Conservation (phyloP, 2,888 invertebrate genomes). For the Lithodes maja region DNA sequence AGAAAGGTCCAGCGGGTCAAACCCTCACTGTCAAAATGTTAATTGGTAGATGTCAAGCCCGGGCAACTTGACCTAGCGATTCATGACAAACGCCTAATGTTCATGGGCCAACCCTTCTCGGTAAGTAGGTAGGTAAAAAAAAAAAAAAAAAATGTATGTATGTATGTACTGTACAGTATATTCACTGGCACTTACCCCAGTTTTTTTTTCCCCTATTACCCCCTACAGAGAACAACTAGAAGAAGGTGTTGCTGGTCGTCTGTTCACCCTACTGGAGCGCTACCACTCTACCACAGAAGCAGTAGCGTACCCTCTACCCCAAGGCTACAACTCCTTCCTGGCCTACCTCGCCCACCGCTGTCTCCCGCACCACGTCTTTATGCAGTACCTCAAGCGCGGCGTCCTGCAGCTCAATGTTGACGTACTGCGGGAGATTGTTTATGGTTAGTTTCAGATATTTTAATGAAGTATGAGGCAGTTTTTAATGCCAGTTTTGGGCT, state of each 20-base stretch:
- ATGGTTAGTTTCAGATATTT: slow-evolving; percentile 77
- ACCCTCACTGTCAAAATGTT: too few relatives aligned
- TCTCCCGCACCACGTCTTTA: slow-evolving; percentile 84
- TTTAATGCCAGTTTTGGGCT: too few relatives aligned
- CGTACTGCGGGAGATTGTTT: slow-evolving; percentile 88
- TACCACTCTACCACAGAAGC: slow-evolving; percentile 87
- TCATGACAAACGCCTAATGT: too few relatives aligned
- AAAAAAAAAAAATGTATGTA: too few relatives aligned
- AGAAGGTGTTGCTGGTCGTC: slow-evolving; percentile 81
- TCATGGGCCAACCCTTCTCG: too few relatives aligned
- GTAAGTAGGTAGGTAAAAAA: too few relatives aligned
- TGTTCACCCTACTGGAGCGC: slow-evolving; percentile 87
- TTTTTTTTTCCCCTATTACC: not conserved
- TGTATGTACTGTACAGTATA: too few relatives aligned
- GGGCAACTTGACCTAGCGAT: too few relatives aligned
- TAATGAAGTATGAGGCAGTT: too few relatives aligned
- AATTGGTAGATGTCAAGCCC: too few relatives aligned
- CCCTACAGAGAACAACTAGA: slow-evolving; percentile 83
- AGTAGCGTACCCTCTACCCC: slow-evolving; percentile 87
- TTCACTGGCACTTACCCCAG: not conserved
- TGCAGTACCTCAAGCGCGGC: slow-evolving; percentile 88
- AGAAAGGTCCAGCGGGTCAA: too few relatives aligned
- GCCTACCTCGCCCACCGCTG: slow-evolving; percentile 89
- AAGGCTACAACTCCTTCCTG: slow-evolving; percentile 92
- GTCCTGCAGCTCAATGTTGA: slow-evolving; percentile 92